phyloP scores from a whole-genome alignment of 2,888 invertebrate genomes.

The Euplagia quadripunctaria region DNA sequence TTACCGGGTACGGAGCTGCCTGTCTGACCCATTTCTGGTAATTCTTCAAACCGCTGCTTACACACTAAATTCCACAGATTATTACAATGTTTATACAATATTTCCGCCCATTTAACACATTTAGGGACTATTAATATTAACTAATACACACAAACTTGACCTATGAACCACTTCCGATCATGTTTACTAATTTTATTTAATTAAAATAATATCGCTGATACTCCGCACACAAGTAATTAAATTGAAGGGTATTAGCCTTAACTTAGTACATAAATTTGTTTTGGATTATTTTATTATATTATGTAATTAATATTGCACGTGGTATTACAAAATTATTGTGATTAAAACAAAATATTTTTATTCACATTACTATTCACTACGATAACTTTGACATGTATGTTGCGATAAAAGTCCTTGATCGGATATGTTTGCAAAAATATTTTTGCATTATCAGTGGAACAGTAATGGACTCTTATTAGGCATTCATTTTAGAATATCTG shows the following conservation, averaged over 20 bases:
- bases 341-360: conserved; percentile 43
- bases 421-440: conserved; percentile 33
- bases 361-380: conserved; percentile 34
- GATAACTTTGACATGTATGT: conserved; percentile 33
- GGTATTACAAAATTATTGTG: conserved; percentile 54
- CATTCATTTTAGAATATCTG: background rate
- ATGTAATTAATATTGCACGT: conserved; percentile 49
- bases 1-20: conserved; percentile 82
- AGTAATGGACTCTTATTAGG: background rate
- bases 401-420: conserved; percentile 38
- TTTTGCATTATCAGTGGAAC: conserved; percentile 8
- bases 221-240: conserved; percentile 23
- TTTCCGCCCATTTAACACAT: conserved; percentile 61
- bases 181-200: conserved; percentile 66
- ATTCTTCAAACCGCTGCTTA: conserved; percentile 34
- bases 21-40: conserved; percentile 75
- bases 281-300: conserved; percentile 20
- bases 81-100: conserved; percentile 42
- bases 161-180: conserved; percentile 68
- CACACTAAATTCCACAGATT: conserved; percentile 45
- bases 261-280: conserved; percentile 9
- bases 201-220: conserved; percentile 41
- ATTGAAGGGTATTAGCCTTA: conserved; percentile 25
- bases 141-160: conserved; percentile 65
- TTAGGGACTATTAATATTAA: conserved; percentile 50